Percentiles rank a stretch among this genome's conserved stretches.
These are phyloP conservation scores for Zeus faber DNA, from an alignment of 2,113 vertebrate genomes.

Conservation along the genomic window DNA sequence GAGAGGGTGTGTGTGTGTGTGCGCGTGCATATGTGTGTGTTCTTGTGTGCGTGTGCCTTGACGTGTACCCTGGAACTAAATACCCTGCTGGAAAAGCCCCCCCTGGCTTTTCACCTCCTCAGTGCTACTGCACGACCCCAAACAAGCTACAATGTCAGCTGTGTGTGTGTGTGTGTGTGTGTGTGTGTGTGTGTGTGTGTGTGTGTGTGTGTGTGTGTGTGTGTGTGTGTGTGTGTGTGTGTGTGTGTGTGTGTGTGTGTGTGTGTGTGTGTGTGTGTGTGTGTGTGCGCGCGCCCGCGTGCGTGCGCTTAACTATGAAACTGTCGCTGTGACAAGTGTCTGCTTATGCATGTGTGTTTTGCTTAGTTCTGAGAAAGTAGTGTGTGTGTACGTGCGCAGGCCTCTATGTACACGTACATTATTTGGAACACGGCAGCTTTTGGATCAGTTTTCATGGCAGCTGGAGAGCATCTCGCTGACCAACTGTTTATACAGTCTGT, in stretches of 20 bases:
- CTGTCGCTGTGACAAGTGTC: too few relatives aligned
- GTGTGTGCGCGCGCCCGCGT: neutral
- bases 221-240: neutral
- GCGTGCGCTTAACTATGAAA: too few relatives aligned
- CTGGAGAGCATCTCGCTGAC: conserved; percentile 51
- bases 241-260: conserved; percentile 3
- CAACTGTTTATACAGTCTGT: conserved; percentile 57
- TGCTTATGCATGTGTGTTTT: too few relatives aligned
- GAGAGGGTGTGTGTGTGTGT: conserved; percentile 6
- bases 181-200: neutral
- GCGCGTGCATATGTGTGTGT: conserved; percentile 3
- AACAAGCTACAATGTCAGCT: neutral
- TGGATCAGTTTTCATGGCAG: conserved; percentile 53
- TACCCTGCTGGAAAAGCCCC: too few relatives aligned
- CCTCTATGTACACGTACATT: neutral
- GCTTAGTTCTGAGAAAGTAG: too few relatives aligned
- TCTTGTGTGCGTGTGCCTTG: conserved; percentile 5
- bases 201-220: neutral
- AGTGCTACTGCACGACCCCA: conserved; percentile 9
- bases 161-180: neutral
- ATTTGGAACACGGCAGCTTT: neutral
- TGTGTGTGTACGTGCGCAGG: neutral
- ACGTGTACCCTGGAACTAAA: too few relatives aligned
- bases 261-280: conserved; percentile 13
- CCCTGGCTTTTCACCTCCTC: conserved; percentile 34